A percentile compares a stretch with the other conserved stretches of the same genome.
These are phyloP conservation scores for Sinosuthora webbiana DNA, from an alignment of 2,113 vertebrate species.

Conservation along the genomic window DNA sequence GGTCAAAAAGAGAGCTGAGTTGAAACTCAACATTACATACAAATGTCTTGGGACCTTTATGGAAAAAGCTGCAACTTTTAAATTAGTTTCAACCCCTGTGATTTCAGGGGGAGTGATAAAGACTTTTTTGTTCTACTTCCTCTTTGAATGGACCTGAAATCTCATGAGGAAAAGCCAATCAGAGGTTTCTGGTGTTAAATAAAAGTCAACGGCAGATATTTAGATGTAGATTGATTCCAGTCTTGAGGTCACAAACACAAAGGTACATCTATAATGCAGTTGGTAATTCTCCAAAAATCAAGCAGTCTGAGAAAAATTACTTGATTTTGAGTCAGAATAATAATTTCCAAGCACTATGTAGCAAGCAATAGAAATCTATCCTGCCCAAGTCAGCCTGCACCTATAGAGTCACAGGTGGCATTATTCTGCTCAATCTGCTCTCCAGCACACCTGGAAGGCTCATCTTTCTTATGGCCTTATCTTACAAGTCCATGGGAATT, in stretches of 20 bases:
- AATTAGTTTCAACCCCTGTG: neutral
- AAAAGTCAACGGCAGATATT: neutral
- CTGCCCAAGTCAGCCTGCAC: neutral
- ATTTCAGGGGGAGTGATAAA: neutral
- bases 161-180: neutral
- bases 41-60: neutral
- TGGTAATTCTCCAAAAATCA: neutral
- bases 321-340: neutral
- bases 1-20: neutral
- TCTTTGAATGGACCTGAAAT: neutral
- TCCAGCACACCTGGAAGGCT: neutral
- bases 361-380: neutral
- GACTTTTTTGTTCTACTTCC: neutral
- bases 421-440: neutral
- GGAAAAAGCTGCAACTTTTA: neutral
- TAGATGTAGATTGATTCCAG: neutral
- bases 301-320: neutral
- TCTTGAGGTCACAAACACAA: neutral
- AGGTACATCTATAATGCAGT: neutral
- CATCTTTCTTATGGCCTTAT: neutral
- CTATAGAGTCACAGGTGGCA: fast-evolving
- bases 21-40: neutral
- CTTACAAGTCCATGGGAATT: neutral
- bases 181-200: neutral
- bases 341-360: neutral